Base-by-base conservation (phyloP, 2,797 vertebrate species). In the Parauchenoglanis ngamensis region DNA sequence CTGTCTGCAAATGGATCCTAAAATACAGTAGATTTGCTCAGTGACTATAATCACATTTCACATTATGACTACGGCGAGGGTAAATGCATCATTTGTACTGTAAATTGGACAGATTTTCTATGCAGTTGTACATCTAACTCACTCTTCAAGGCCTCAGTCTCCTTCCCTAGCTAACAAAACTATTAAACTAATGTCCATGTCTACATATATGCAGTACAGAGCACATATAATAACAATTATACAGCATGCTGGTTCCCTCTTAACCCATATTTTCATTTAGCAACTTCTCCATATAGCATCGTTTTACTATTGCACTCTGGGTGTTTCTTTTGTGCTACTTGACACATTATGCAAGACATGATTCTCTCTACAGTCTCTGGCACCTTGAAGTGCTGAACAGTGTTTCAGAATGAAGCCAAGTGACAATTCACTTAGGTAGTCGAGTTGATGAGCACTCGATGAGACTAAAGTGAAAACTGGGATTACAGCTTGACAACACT, bases 1-100 rank as follows among this genome's bases (percentile, higher is more conserved):
- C 86, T 88, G 81, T 82, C 90, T 92, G 92, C 92, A 94, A 96
- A 94, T 96, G 90, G 89, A 92, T 90, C 85, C 88, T 85, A 89
- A 89, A 90, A 90, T 89, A 89, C 81, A 91, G 79, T 84, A 88
- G 89, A 92, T 93, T 92, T 90, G 81, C 90, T 91, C 90, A 88
- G 88, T 89, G 88, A 89, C 87, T 87, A 90, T 88, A 94, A 93
- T 90, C 77, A 88, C 90, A 81, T 89, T 85, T 91, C 90, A 91
- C 91, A 89, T 93, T 92, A 89, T 92, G 92, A 92, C 89, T 91
- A 95, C 93, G 92, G 91, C 92, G 95, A 95, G 96, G 96, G 95
- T 91, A 95, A 96, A 97, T 95, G 96, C 95, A 95, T 94, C 49
- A 68, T 87, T 86, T 89, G 89, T 87, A 90, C 86, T 88, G 90